A percentile compares a stretch with the other conserved stretches of the same genome.
Conservation (phyloP, 2,888 invertebrate genomes). For the Apamea crenata region DNA sequence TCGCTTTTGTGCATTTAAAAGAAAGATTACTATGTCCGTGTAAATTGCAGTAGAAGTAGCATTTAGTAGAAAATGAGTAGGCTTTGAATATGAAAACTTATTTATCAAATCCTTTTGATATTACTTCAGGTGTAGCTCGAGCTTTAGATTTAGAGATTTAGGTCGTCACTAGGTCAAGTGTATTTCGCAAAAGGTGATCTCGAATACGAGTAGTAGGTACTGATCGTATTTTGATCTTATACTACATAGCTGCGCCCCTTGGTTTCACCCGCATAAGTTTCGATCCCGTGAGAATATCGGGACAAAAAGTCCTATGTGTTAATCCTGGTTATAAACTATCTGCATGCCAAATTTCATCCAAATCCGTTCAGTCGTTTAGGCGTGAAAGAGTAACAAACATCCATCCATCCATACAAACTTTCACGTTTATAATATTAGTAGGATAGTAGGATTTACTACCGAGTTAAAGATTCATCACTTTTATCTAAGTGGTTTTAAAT, state of each 20-base stretch:
- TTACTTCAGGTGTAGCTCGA: not conserved
- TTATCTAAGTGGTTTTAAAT: not conserved
- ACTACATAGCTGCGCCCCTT: no score
- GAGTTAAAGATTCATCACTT: not conserved
- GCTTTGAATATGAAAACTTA: conserved; percentile 31
- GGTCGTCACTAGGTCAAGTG: not conserved
- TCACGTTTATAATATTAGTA: no score
- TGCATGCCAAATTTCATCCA: no score
- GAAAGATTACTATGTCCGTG: conserved; percentile 44
- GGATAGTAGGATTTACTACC: not conserved
- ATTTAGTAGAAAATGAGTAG: conserved; percentile 16
- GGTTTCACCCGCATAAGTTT: no score
- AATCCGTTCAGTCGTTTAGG: no score
- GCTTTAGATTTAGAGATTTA: conserved; percentile 10
- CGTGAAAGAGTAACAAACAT: no score
- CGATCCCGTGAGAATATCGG: no score
- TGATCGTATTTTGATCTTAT: not conserved
- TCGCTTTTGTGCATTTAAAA: conserved; percentile 60
- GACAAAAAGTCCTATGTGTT: no score
- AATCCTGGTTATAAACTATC: no score
- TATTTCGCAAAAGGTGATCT: conserved; percentile 3
- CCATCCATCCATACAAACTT: no score
- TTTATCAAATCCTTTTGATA: conserved; percentile 21
- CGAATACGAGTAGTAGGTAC: not conserved
- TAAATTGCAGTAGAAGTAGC: conserved; percentile 25